Evolutionary conservation across 2,113 vertebrate species (phyloP).

Genomic region (Eonycteris spelaea): DNA sequence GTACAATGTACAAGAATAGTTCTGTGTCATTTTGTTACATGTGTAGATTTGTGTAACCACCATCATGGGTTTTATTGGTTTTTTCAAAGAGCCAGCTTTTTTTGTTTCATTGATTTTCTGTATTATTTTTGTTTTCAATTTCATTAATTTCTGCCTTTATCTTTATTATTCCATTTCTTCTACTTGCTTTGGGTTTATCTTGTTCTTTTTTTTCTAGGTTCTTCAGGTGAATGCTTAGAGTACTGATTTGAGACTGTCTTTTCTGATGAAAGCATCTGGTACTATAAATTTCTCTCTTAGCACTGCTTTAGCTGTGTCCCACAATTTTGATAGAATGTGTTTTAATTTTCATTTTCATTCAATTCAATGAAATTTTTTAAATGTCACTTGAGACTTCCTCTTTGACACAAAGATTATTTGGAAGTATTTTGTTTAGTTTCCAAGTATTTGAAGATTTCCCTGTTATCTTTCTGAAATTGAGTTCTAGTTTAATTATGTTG

Average conservation of each 20-base stretch:
- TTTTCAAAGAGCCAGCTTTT: constrained; percentile 18
- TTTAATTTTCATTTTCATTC: constrained; percentile 6
- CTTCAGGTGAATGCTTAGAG: background rate
- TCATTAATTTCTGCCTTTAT: background rate
- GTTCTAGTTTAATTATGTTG: background rate
- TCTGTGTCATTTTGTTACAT: background rate
- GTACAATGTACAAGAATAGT: background rate
- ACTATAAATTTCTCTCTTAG: background rate
- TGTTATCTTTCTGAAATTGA: background rate
- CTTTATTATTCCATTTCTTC: background rate
- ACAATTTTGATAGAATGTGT: background rate
- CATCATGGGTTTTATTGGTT: background rate
- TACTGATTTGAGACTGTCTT: background rate
- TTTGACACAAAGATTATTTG: background rate
- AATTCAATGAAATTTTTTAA: background rate
- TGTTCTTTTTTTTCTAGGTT: background rate
- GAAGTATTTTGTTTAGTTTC: constrained; percentile 15
- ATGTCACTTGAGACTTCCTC: background rate
- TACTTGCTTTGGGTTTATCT: background rate
- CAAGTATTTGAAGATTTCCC: background rate
- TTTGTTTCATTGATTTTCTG: background rate
- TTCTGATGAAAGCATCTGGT: background rate
- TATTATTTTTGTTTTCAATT: background rate
- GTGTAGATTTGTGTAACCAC: background rate
- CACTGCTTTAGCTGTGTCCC: background rate